Conservation (phyloP, 2,113 vertebrate genomes). For the Dromiciops gliroides region DNA sequence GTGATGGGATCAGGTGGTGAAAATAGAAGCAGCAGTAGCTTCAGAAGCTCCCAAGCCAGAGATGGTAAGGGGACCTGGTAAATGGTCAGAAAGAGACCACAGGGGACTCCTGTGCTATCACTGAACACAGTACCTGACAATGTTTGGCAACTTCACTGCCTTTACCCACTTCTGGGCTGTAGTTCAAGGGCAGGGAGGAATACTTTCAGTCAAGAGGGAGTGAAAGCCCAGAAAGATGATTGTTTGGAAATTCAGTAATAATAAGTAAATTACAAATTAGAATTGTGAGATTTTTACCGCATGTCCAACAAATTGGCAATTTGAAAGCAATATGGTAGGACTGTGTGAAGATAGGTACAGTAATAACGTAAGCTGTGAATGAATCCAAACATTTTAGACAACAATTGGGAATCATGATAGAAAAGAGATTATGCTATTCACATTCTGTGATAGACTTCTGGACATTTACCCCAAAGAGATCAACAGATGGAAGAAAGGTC, state of each 20-base stretch:
- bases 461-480: not conserved
- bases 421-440: not conserved
- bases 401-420: not conserved
- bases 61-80: not conserved
- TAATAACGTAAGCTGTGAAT: not conserved
- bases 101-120: not conserved
- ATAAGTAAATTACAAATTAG: not conserved
- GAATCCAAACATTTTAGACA: not conserved
- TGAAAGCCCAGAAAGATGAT: too few relatives aligned
- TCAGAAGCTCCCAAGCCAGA: not conserved
- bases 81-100: not conserved
- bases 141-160: not conserved
- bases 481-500: not conserved
- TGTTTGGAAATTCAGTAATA: too few relatives aligned
- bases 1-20: not conserved
- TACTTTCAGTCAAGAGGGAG: not conserved
- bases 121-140: not conserved
- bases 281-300: not conserved
- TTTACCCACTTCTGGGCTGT: not conserved
- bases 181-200: not conserved
- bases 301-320: not conserved
- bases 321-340: not conserved
- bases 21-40: not conserved
- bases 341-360: not conserved
- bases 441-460: not conserved